These are phyloP conservation scores for Argynnis bischoffii DNA, from an alignment of 2,888 invertebrate species.

Conservation along the genomic window DNA sequence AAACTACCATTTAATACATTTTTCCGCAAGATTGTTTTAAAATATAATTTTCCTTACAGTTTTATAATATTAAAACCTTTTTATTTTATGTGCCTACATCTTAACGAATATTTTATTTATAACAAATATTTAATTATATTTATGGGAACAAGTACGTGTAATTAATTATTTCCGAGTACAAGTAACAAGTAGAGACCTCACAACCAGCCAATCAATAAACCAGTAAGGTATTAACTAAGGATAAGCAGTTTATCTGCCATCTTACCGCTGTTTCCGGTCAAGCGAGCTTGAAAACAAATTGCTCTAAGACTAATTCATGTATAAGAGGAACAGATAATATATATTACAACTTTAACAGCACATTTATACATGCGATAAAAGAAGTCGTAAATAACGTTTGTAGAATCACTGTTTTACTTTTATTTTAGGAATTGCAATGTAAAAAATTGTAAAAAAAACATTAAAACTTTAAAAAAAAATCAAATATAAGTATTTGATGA, in stretches of 20 bases:
- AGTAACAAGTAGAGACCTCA: constrained; percentile 18
- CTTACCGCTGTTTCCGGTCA: constrained; percentile 31
- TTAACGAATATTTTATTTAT: no score
- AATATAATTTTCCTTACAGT: background rate
- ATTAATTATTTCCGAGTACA: background rate
- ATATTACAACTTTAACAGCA: background rate
- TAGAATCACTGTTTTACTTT: background rate
- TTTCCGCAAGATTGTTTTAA: background rate
- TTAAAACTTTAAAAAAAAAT: no score
- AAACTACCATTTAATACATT: background rate
- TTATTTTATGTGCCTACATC: no score
- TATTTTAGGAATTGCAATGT: background rate
- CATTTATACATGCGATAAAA: background rate
- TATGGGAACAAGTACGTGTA: background rate
- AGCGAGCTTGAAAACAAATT: constrained; percentile 27
- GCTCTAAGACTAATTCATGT: constrained; percentile 5
- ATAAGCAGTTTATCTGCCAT: constrained; percentile 23
- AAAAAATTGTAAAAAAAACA: no score
- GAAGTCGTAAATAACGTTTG: background rate
- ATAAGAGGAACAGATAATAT: constrained; percentile 3
- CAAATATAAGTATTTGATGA: no score
- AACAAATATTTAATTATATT: no score
- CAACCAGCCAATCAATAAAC: constrained; percentile 26
- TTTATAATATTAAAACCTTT: no score
- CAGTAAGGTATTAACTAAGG: constrained; percentile 21